A percentile compares a stretch with the other conserved stretches of the same genome.
Evolutionary conservation across 2,113 vertebrate species (phyloP).

Genomic region (Orthonyx spaldingii): DNA sequence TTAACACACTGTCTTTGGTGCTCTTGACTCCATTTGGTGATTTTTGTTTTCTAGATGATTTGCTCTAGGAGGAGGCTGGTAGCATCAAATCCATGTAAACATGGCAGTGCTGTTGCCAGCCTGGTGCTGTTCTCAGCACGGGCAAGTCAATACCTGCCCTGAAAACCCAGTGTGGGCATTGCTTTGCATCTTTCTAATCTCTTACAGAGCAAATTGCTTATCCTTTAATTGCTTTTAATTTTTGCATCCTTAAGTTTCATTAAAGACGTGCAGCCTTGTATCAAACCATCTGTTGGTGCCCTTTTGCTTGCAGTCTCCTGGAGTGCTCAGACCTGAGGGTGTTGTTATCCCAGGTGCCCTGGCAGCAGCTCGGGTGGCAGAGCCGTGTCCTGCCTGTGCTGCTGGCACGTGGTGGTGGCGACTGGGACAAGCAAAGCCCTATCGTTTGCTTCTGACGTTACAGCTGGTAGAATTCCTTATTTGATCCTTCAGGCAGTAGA

Average conservation of each 20-base stretch:
- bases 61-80: neutral
- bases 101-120: neutral
- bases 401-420: neutral
- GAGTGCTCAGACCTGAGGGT: neutral
- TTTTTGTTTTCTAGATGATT: neutral
- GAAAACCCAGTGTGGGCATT: neutral
- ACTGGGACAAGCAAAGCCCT: neutral
- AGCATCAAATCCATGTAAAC: neutral
- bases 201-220: neutral
- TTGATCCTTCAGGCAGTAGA: constrained; percentile 17
- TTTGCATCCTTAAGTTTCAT: neutral
- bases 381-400: neutral
- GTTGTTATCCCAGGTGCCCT: neutral
- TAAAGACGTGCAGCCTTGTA: neutral
- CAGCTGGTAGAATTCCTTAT: neutral
- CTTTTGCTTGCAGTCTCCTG: neutral
- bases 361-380: neutral
- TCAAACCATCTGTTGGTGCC: neutral
- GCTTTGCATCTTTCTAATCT: neutral
- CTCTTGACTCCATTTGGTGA: neutral
- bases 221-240: neutral
- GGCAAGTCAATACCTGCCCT: neutral
- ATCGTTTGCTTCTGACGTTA: neutral
- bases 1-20: neutral
- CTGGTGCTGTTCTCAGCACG: neutral